phyloP scores from a whole-genome alignment of 2,888 invertebrate species.

The Ryuthela nishihirai region DNA sequence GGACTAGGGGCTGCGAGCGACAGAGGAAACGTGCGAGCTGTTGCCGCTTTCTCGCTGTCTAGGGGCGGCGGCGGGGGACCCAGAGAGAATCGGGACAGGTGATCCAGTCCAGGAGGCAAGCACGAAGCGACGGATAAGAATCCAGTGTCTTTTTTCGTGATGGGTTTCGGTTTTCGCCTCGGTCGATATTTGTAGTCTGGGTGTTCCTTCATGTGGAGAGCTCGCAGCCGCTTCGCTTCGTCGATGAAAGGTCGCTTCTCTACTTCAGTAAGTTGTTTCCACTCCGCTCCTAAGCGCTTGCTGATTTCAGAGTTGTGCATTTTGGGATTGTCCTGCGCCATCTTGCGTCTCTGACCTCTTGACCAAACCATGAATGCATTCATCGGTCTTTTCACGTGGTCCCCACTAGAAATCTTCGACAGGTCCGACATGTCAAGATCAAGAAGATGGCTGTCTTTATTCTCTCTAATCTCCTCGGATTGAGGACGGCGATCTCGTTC shows the following conservation, averaged over 20 bases:
- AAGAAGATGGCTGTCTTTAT: background rate
- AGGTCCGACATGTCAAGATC: conserved; percentile 3
- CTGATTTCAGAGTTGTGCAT: conserved; percentile 99
- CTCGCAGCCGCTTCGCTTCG: conserved; percentile 90
- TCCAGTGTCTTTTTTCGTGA: conserved; percentile 2
- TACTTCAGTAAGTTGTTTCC: conserved; percentile 92
- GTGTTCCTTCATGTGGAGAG: conserved; percentile 92
- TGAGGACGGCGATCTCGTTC: too few species aligned
- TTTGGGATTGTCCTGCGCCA: conserved; percentile 98
- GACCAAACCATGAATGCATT: conserved; percentile 99
- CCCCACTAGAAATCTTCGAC: conserved; percentile 53
- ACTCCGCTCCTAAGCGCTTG: conserved; percentile 93
- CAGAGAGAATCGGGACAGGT: conserved; percentile 3
- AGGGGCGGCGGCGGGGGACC: conserved; percentile 2
- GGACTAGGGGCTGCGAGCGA: conserved; percentile 1
- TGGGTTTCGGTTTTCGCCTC: conserved; percentile 66
- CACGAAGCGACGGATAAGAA: conserved; percentile 2
- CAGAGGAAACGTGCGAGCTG: conserved; percentile 35
- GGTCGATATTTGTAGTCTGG: conserved; percentile 89
- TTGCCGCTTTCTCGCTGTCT: conserved; percentile 39
- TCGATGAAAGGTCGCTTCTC: conserved; percentile 99
- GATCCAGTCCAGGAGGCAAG: conserved; percentile 3
- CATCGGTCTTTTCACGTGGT: conserved; percentile 94
- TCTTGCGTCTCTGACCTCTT: conserved; percentile 92
- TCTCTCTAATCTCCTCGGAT: conserved; percentile 2